Conservation (phyloP, 1,140 invertebrate genomes). For the Leptinotarsa lineolata region DNA sequence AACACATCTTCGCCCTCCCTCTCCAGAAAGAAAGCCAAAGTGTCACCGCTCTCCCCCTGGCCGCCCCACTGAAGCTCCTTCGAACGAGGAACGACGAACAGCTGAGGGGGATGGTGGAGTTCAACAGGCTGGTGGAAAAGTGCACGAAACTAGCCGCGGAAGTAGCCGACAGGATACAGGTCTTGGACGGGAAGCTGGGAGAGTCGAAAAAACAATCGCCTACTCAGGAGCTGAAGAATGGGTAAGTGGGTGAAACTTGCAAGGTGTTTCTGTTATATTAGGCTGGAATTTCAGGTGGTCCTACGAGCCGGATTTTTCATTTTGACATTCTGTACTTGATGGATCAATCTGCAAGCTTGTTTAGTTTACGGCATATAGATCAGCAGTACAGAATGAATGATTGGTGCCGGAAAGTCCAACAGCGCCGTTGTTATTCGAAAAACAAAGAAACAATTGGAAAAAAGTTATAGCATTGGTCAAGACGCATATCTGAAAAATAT, state of each 20-base stretch:
- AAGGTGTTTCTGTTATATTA: too few species aligned
- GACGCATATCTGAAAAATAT: too few species aligned
- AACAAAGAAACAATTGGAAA: too few species aligned
- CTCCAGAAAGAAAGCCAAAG: slow-evolving; percentile 78
- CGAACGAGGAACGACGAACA: slow-evolving; percentile 82
- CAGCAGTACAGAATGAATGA: too few species aligned
- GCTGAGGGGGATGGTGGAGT: slow-evolving; percentile 78
- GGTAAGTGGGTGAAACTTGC: slow-evolving; percentile 58
- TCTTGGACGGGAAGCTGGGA: slow-evolving; percentile 76
- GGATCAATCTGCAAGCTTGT: too few species aligned
- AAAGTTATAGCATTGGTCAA: too few species aligned
- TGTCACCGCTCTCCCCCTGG: slow-evolving; percentile 80
- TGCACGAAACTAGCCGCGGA: slow-evolving; percentile 78
- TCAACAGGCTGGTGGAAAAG: slow-evolving; percentile 77
- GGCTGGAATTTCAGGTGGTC: too few species aligned
- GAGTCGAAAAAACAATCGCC: slow-evolving; percentile 62
- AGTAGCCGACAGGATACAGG: slow-evolving; percentile 79
- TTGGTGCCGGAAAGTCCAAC: too few species aligned
- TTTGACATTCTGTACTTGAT: too few species aligned
- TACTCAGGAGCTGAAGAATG: slow-evolving; percentile 61
- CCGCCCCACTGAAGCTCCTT: slow-evolving; percentile 83
- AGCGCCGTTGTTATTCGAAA: too few species aligned
- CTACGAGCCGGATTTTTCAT: too few species aligned
- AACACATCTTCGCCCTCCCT: slow-evolving; percentile 83
- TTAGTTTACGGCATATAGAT: too few species aligned